Evolutionary conservation across 2,888 invertebrate genomes (phyloP).

Genomic region (Cataglyphis rosenhaueri): DNA sequence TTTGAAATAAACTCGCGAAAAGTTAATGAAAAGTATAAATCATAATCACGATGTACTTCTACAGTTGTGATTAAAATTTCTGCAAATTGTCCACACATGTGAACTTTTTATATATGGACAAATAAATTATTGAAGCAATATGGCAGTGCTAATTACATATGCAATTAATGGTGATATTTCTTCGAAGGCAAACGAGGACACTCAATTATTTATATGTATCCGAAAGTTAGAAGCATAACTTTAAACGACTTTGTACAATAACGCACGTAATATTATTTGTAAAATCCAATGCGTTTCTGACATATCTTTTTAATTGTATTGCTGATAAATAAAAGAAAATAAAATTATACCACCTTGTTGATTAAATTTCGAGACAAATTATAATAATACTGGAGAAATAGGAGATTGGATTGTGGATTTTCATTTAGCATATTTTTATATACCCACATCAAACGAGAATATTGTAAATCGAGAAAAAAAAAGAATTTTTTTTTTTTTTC

Average conservation of each 20-base stretch:
- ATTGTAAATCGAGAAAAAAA: slow-evolving; percentile 20
- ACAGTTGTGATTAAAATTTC: slow-evolving; percentile 9
- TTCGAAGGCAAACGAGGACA: neutral
- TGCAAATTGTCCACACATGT: neutral
- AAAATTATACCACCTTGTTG: slow-evolving; percentile 4
- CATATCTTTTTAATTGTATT: slow-evolving; percentile 25
- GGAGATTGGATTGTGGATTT: slow-evolving; percentile 8
- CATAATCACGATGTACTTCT: slow-evolving; percentile 10
- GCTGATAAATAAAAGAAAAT: slow-evolving; percentile 24
- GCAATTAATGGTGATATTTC: neutral
- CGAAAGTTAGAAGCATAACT: neutral
- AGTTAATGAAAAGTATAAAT: slow-evolving; percentile 4
- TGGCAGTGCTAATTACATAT: neutral
- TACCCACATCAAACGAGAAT: neutral
- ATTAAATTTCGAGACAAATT: neutral
- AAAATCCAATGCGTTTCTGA: neutral
- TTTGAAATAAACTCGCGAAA: slow-evolving; percentile 5
- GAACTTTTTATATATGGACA: neutral
- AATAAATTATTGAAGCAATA: slow-evolving; percentile 32
- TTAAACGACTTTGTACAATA: slow-evolving; percentile 11
- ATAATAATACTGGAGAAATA: neutral
- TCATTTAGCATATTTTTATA: slow-evolving; percentile 31
- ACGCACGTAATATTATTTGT: slow-evolving; percentile 6
- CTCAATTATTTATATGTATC: slow-evolving; percentile 11
- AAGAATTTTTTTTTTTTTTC: neutral